Conservation (phyloP, 2,113 vertebrate species). For the Rhineura floridana region DNA sequence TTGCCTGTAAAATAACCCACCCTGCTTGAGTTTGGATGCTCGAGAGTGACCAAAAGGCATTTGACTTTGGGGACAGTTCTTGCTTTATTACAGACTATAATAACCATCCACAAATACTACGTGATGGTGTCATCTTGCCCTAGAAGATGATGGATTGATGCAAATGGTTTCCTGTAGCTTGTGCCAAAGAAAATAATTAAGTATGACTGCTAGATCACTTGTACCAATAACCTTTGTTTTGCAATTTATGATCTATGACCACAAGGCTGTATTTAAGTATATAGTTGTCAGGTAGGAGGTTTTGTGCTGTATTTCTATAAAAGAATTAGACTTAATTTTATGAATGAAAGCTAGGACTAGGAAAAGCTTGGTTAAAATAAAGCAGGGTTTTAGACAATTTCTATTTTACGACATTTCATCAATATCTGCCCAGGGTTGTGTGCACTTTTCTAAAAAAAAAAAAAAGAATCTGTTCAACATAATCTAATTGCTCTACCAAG, state of each 20-base stretch:
- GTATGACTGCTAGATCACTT: conserved; percentile 2
- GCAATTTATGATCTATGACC: not conserved
- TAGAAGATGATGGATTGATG: conserved; percentile 5
- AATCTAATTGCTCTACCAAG: not conserved
- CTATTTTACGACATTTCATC: not conserved
- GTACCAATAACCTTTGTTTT: not conserved
- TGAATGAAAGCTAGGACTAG: not conserved
- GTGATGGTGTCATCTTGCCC: not conserved
- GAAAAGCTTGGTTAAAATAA: conserved; percentile 25
- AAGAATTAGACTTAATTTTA: not conserved
- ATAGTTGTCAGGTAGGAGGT: not conserved
- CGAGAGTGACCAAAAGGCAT: not conserved
- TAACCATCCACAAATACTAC: not conserved
- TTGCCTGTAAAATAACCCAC: accelerated
- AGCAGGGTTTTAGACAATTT: not conserved
- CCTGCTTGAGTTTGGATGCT: not conserved
- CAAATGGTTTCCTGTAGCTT: not conserved
- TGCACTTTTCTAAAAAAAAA: no score
- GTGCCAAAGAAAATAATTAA: conserved; percentile 30
- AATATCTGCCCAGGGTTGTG: no score
- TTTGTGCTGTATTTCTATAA: not conserved
- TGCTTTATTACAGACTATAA: not conserved
- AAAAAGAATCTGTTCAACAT: not conserved
- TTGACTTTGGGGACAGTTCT: not conserved
- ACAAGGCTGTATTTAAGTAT: not conserved